Base-by-base conservation (phyloP, 2,113 vertebrate species). In the Jaculus jaculus region DNA sequence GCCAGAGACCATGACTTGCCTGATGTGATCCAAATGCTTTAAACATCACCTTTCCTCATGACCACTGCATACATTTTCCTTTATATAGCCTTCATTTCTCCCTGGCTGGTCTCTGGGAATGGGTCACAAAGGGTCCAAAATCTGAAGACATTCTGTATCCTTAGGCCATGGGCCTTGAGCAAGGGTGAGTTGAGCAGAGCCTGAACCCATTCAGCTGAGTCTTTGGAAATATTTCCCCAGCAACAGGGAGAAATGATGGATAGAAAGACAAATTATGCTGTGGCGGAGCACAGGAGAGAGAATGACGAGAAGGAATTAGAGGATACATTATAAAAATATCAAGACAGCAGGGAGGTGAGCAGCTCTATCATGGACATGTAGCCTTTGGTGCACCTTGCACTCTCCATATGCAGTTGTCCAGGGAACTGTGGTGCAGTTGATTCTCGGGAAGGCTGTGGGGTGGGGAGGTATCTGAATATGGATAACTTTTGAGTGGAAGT, bases 181-280 rank as follows among this genome's bases (percentile, higher is more conserved):
- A 16, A 16, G 8, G 16, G 51, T 47, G 28, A 8, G 0, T 34
- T 24, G 5, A n/a, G 8, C 12, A 84, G 54, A n/a, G 20, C 20
- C 61, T 66, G 0, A 26, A 0, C 20, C 42, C 3, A 0, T 51
- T 71, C 34, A n/a, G 5, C 3, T 32, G 51, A 71, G 24, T 42
- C 21, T 73, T 60, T 77, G n/a, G 58, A 86, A 82, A 1, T 84
- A 47, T 4, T 60, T 69, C 42, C 21, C 58, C 60, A 87, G 60
- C 10, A 81, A 47, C 75, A 32, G 0, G 60, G 72, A 94, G 65
- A n/a, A 51, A 34, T 17, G 28, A 10, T 5, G 58, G 77, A 61
- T 37, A 20, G 26, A 37, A 65, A 17, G 51, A 77, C 37, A 9
- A 12, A 16, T n/a, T 81, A 1, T 63, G n/a, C 42, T 84, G 5